phyloP scores from a whole-genome alignment of 2,797 vertebrate genomes.

The Podarcis siculus region DNA sequence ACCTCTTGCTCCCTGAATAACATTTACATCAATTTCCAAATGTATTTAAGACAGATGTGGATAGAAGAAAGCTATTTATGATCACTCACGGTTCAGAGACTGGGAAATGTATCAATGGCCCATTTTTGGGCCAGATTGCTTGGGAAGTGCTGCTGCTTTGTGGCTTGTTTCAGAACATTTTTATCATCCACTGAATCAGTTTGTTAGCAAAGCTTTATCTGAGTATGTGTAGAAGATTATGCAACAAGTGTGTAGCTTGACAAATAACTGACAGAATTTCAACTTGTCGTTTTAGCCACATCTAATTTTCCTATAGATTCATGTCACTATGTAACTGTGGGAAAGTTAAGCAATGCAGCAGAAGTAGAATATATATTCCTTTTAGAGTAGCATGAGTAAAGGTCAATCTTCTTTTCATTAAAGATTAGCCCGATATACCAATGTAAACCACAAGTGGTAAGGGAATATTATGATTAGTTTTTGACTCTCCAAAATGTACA shows the following conservation, averaged over 20 bases:
- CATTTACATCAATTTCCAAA: constrained; percentile 33
- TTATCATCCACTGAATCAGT: constrained; percentile 33
- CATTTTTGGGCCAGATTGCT: not conserved
- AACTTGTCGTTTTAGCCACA: constrained; percentile 78
- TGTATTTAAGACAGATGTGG: constrained; percentile 12
- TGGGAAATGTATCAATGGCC: not conserved
- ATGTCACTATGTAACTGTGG: constrained; percentile 75
- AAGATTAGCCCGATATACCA: not conserved
- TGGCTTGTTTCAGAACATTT: constrained; percentile 1
- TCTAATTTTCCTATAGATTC: constrained; percentile 65
- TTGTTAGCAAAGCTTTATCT: constrained; percentile 35
- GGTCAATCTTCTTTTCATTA: constrained; percentile 26
- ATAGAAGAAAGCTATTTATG: constrained; percentile 20
- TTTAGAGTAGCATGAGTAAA: constrained; percentile 44
- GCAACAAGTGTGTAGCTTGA: constrained; percentile 66
- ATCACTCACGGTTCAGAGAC: constrained; percentile 10
- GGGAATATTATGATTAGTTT: not conserved
- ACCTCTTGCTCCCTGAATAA: not conserved
- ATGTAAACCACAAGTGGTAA: not conserved
- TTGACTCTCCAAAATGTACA: not conserved
- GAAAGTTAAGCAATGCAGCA: constrained; percentile 71
- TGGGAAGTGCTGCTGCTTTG: not conserved
- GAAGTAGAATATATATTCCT: constrained; percentile 40
- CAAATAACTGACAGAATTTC: constrained; percentile 80
- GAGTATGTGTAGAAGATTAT: constrained; percentile 52